A percentile compares a stretch with the other conserved stretches of the same genome.
These are phyloP conservation scores for Drosophila teissieri DNA, from an alignment of 1,140 invertebrate species.

Conservation along the genomic window DNA sequence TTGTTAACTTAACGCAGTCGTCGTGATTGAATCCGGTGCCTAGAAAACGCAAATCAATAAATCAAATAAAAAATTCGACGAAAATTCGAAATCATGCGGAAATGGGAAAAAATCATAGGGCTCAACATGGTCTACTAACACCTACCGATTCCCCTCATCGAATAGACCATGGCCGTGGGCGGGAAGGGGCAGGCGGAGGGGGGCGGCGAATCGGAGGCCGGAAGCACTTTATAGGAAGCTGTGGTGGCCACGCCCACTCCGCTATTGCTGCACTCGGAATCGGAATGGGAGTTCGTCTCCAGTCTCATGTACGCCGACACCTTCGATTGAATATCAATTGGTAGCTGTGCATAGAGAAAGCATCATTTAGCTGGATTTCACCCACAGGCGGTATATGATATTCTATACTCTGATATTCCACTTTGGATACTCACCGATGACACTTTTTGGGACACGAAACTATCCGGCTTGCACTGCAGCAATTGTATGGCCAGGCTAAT, in stretches of 20 bases:
- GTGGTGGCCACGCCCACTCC: conserved; percentile 80
- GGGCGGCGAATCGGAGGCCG: conserved; percentile 82
- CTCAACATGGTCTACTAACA: conserved; percentile 85
- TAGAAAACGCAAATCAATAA: conserved; percentile 39
- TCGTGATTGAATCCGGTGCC: conserved; percentile 7
- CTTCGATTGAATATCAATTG: conserved; percentile 94
- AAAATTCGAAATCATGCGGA: conserved; percentile 11
- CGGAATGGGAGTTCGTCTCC: conserved; percentile 87
- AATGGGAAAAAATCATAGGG: conserved; percentile 50
- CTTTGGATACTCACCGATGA: conserved; percentile 90
- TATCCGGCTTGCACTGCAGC: conserved; percentile 97
- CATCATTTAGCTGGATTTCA: not conserved
- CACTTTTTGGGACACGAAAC: conserved; percentile 96
- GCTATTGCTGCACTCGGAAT: conserved; percentile 83
- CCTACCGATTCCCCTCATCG: conserved; percentile 86
- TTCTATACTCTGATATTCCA: not conserved
- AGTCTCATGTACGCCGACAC: conserved; percentile 91
- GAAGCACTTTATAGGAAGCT: conserved; percentile 84
- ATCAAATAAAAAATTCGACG: conserved; percentile 8
- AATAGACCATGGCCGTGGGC: conserved; percentile 95
- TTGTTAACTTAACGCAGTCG: conserved; percentile 14
- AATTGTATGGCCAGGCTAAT: conserved; percentile 97
- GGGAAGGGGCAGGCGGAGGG: conserved; percentile 88
- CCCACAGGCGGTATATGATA: no score
- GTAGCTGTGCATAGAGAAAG: conserved; percentile 89